Evolutionary conservation across 64 coral and sea anemone species (phyloP).

Genomic region (Dendrophyllia cribrosa): DNA sequence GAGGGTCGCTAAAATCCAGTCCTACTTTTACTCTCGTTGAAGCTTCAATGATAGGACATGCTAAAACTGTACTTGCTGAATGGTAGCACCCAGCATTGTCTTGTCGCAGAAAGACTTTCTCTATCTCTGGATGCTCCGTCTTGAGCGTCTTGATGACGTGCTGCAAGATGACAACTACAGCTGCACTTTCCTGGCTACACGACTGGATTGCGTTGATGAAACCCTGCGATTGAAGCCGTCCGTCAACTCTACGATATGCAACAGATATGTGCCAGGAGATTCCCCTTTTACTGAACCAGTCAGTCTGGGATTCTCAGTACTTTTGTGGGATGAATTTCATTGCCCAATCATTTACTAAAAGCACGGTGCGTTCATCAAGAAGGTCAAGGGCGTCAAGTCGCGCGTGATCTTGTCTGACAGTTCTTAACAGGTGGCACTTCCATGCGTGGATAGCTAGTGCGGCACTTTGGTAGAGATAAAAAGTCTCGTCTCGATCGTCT

Average conservation of each 20-base stretch:
- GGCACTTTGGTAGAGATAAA: not conserved
- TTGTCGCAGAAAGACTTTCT: slow-evolving; percentile 19
- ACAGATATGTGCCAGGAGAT: slow-evolving; percentile 57
- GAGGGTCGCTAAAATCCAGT: slow-evolving; percentile 37
- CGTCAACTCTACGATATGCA: not conserved
- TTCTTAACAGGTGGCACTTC: too few relatives aligned
- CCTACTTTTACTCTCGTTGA: not conserved
- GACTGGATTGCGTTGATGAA: slow-evolving; percentile 27
- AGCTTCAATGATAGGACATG: not conserved
- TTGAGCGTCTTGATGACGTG: not conserved
- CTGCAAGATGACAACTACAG: slow-evolving; percentile 25
- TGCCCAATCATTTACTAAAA: too few relatives aligned
- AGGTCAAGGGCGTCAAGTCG: too few relatives aligned
- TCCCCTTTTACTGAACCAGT: not conserved
- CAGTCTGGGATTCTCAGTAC: too few relatives aligned
- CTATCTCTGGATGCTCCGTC: slow-evolving; percentile 7
- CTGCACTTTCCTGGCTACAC: slow-evolving; percentile 34
- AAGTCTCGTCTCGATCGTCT: not conserved
- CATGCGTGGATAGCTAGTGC: not conserved
- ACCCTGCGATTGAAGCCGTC: not conserved
- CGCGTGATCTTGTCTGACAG: too few relatives aligned
- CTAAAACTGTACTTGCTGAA: slow-evolving; percentile 6
- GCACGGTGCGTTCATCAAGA: too few relatives aligned
- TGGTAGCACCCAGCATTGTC: slow-evolving; percentile 50
- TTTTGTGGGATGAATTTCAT: too few relatives aligned